phyloP scores from a whole-genome alignment of 2,113 vertebrate genomes.

The Hylia prasina region DNA sequence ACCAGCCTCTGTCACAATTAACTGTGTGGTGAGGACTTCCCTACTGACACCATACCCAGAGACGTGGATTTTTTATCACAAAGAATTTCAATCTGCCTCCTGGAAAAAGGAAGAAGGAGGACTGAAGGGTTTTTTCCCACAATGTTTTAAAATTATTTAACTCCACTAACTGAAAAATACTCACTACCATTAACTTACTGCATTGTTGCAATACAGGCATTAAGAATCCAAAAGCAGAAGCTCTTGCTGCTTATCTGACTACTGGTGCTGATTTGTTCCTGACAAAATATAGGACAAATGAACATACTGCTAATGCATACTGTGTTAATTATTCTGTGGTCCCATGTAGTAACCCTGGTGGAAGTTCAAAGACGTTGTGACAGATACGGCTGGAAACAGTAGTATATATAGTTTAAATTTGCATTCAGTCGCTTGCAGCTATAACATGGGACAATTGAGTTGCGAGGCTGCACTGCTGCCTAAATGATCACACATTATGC shows the following conservation, averaged over 20 bases:
- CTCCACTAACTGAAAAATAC: neutral
- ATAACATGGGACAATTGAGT: neutral
- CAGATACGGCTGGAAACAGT: neutral
- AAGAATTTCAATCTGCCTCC: neutral
- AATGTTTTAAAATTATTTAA: neutral
- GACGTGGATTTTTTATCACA: neutral
- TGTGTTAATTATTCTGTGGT: conserved; percentile 8
- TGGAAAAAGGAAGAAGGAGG: neutral
- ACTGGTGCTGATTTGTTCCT: neutral
- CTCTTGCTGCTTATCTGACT: neutral
- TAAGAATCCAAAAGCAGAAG: neutral
- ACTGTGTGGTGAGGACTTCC: neutral
- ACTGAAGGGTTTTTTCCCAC: neutral
- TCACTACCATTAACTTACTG: neutral
- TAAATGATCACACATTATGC: neutral
- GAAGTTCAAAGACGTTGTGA: neutral
- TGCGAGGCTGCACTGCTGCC: neutral
- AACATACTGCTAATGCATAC: conserved; percentile 28
- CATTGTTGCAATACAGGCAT: neutral
- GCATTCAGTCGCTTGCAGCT: neutral
- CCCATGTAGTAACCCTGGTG: neutral
- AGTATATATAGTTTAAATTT: neutral
- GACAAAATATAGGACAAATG: conserved; percentile 1
- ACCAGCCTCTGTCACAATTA: neutral
- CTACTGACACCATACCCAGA: neutral